Conservation (phyloP, 2,888 invertebrate species). For the Epinotia demarniana region DNA sequence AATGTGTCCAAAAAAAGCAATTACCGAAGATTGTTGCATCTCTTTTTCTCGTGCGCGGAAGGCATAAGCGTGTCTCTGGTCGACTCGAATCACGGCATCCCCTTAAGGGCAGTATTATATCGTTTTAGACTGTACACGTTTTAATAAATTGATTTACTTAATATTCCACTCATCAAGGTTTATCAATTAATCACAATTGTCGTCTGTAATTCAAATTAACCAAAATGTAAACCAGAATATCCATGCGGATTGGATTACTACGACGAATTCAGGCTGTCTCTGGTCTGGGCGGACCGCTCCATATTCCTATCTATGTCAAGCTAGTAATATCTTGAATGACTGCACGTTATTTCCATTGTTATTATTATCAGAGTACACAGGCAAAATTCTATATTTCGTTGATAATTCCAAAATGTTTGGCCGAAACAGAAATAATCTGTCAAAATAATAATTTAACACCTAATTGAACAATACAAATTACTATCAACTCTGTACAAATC, state of each 20-base stretch:
- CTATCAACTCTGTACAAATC: no score
- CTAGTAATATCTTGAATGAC: constrained; percentile 3
- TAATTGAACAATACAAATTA: not conserved
- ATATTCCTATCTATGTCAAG: not conserved
- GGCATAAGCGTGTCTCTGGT: no score
- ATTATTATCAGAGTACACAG: not conserved
- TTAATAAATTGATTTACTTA: constrained; percentile 3
- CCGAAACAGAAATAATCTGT: not conserved
- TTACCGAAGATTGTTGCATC: no score
- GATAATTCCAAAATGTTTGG: not conserved
- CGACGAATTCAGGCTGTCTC: constrained; percentile 6
- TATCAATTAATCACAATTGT: constrained; percentile 13
- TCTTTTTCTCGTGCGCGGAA: no score
- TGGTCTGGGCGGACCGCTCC: not conserved
- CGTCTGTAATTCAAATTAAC: constrained; percentile 21
- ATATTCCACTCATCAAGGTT: constrained; percentile 4
- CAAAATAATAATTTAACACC: not conserved
- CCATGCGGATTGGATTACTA: constrained; percentile 25
- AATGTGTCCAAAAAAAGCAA: no score
- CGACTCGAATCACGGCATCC: no score
- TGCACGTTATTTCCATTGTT: constrained; percentile 16
- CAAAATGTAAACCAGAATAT: constrained; percentile 26
- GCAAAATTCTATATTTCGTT: not conserved
- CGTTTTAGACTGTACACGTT: not conserved
- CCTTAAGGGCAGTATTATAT: no score